Evolutionary conservation across 1,140 invertebrate species (phyloP).

Genomic region (Dolichoris vasculosae): DNA sequence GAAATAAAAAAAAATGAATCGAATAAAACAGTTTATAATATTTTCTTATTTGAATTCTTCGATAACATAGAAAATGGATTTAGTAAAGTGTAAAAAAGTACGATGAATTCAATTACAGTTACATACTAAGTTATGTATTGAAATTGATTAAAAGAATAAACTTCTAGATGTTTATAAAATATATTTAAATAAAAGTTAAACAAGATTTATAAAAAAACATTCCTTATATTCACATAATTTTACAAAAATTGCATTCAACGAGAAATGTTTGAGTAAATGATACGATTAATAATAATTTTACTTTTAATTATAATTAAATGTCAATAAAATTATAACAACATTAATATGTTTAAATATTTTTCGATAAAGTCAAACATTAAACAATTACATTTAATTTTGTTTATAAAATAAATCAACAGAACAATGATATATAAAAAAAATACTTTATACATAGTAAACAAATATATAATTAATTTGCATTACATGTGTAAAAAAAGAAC

Average conservation of each 20-base stretch:
- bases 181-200: not conserved
- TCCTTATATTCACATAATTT: not conserved
- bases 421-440: slow-evolving; percentile 1
- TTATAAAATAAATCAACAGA: slow-evolving; percentile 15
- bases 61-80: too few relatives aligned
- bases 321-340: not conserved
- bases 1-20: not conserved
- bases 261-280: not conserved
- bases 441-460: slow-evolving; percentile 4
- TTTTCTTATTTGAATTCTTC: too few relatives aligned
- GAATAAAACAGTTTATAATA: too few relatives aligned
- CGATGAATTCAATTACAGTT: too few relatives aligned
- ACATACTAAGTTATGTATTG: not conserved
- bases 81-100: too few relatives aligned
- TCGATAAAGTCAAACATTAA: not conserved
- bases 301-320: not conserved
- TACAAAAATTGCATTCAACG: not conserved
- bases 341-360: not conserved
- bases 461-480: slow-evolving; percentile 8
- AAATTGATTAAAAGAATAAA: not conserved
- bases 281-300: not conserved
- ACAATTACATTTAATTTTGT: not conserved
- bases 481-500: not conserved
- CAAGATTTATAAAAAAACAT: not conserved
- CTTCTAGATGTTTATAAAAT: not conserved